Evolutionary conservation across 92 coral and sea anemone genomes (phyloP).

Genomic region (Actinernus sp.): DNA sequence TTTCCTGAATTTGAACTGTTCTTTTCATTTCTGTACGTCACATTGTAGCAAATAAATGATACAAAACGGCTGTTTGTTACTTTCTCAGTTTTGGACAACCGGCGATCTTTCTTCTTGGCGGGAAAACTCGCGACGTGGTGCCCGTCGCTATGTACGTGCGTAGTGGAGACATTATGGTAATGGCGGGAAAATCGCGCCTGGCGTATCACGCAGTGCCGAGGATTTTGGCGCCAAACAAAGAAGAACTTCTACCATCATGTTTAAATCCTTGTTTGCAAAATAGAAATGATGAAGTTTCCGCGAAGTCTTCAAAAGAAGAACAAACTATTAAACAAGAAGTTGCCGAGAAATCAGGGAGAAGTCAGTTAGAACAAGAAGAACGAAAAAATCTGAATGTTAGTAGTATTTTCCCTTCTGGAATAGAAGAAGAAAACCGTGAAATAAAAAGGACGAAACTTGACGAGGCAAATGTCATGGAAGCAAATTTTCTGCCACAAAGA

Average conservation of each 20-base stretch:
- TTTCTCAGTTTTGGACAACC: conserved; percentile 79
- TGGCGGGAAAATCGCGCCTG: conserved; percentile 77
- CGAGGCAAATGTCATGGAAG: too few relatives aligned
- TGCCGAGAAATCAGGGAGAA: too few relatives aligned
- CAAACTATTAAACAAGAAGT: background rate
- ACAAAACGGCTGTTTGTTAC: too few relatives aligned
- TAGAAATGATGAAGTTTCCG: background rate
- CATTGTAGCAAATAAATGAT: background rate
- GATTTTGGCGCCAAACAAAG: conserved; percentile 34
- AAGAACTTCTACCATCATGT: conserved; percentile 25
- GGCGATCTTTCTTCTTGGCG: conserved; percentile 85
- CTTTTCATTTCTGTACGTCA: background rate
- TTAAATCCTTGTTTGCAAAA: conserved; percentile 2
- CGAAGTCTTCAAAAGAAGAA: background rate
- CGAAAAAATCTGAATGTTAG: too few relatives aligned
- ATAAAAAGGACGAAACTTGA: too few relatives aligned
- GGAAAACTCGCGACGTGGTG: conserved; percentile 55
- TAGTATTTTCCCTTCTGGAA: too few relatives aligned
- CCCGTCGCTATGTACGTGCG: conserved; percentile 78
- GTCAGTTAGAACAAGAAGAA: too few relatives aligned
- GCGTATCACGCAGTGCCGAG: conserved; percentile 86
- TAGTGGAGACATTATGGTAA: conserved; percentile 78
- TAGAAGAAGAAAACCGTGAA: too few relatives aligned
- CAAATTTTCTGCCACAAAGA: too few relatives aligned
- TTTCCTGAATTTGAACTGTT: background rate